A percentile compares a stretch with the other conserved stretches of the same genome.
These are phyloP conservation scores for Petrosia ficiformis DNA, from an alignment of 37 sponge, comb jelly and placozoan genomes.

Conservation along the genomic window DNA sequence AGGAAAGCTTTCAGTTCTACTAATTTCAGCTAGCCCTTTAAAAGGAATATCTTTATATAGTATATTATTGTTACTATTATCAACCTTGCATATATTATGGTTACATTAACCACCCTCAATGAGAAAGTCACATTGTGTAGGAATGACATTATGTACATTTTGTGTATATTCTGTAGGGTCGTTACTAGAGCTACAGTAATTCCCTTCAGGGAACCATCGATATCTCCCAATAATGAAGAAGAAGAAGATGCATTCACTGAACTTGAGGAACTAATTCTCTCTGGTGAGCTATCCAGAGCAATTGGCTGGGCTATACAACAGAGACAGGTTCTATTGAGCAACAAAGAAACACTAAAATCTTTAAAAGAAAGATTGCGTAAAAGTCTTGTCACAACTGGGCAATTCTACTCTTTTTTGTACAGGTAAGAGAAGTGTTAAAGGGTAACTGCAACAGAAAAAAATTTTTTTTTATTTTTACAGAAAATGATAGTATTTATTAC, in stretches of 20 bases:
- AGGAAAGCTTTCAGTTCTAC: neutral
- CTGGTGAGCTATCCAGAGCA: neutral
- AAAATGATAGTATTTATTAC: no score
- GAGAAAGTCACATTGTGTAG: no score
- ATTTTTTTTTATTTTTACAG: no score
- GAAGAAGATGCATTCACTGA: constrained; percentile 10
- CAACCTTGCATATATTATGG: no score
- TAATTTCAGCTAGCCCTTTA: neutral
- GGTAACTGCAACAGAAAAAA: no score
- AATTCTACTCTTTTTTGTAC: no score
- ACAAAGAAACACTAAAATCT: neutral
- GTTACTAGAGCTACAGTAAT: constrained; percentile 11
- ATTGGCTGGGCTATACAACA: neutral
- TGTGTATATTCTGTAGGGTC: neutral
- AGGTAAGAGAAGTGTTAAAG: no score
- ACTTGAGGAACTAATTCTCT: constrained; percentile 1
- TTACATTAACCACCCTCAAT: no score
- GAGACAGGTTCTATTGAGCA: neutral
- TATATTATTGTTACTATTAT: no score
- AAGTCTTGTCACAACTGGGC: no score
- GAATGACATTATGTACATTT: no score
- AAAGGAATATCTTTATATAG: no score
- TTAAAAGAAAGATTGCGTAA: neutral
- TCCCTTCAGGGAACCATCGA: neutral
- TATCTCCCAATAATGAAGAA: constrained; percentile 6